Evolutionary conservation across 2,113 vertebrate genomes (phyloP).

Genomic region (Paramisgurnus dabryanus): DNA sequence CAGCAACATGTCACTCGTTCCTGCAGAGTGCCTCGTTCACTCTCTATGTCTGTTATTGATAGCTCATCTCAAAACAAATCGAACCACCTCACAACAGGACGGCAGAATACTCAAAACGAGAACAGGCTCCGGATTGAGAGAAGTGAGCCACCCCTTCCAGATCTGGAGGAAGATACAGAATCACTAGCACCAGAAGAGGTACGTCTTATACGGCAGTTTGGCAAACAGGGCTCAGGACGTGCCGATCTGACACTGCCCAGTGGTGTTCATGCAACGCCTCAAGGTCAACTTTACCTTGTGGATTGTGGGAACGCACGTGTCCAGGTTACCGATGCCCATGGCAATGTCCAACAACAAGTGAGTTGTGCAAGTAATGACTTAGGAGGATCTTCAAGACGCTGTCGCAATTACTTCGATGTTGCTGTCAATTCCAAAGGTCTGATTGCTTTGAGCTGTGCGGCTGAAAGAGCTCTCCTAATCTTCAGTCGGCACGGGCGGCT

Average conservation of each 20-base stretch:
- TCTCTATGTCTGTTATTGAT: conserved; percentile 70
- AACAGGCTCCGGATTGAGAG: conserved; percentile 57
- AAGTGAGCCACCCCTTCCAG: conserved; percentile 53
- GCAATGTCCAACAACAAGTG: conserved; percentile 77
- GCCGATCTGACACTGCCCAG: conserved; percentile 78
- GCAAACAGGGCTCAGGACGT: conserved; percentile 77
- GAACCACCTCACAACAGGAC: neutral
- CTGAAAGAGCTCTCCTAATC: conserved; percentile 72
- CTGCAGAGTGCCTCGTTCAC: conserved; percentile 62
- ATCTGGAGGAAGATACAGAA: conserved; percentile 63
- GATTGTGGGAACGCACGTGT: conserved; percentile 81
- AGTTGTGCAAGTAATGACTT: conserved; percentile 52
- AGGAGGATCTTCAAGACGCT: conserved; percentile 60
- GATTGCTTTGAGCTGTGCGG: conserved; percentile 75
- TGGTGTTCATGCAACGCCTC: conserved; percentile 70
- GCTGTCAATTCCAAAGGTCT: conserved; percentile 76
- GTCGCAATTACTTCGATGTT: conserved; percentile 78
- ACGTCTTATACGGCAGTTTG: conserved; percentile 71
- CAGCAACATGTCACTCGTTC: conserved; percentile 41
- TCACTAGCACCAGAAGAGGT: conserved; percentile 34
- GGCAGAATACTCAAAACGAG: conserved; percentile 5
- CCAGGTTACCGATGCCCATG: conserved; percentile 72
- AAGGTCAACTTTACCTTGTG: conserved; percentile 76
- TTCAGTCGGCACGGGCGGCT: conserved; percentile 75
- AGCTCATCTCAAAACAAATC: conserved; percentile 53